Conservation (phyloP, 1,140 invertebrate species). For the Drosophila fuyamai region DNA sequence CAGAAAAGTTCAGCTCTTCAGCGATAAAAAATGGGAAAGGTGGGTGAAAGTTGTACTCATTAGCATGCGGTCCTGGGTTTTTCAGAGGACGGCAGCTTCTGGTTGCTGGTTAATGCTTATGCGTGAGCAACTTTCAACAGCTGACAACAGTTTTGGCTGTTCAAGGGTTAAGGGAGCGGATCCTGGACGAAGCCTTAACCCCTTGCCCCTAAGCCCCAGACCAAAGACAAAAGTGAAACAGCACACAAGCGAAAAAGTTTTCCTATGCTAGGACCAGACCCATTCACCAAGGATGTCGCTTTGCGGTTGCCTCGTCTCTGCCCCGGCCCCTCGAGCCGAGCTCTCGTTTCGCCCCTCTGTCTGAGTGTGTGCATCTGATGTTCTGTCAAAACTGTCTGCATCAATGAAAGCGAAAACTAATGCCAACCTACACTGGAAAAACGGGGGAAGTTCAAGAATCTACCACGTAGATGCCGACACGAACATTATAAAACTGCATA, state of each 20-base stretch:
- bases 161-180: conserved; percentile 25
- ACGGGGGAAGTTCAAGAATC: not conserved
- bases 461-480: too few species aligned
- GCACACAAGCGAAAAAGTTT: conserved; percentile 49
- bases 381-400: conserved; percentile 62
- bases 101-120: conserved; percentile 46
- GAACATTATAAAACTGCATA: too few species aligned
- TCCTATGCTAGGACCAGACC: conserved; percentile 39
- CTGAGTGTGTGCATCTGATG: conserved; percentile 44
- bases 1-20: conserved; percentile 62
- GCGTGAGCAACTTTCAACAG: conserved; percentile 67
- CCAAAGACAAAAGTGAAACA: conserved; percentile 48
- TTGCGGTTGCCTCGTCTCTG: conserved; percentile 38
- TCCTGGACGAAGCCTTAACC: conserved; percentile 23
- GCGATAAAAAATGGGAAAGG: conserved; percentile 41
- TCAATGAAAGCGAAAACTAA: conserved; percentile 59
- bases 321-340: not conserved
- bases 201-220: conserved; percentile 16
- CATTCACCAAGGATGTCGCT: conserved; percentile 52
- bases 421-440: conserved; percentile 20
- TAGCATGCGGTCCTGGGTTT: conserved; percentile 61
- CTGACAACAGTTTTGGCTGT: conserved; percentile 51
- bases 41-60: conserved; percentile 66
- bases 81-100: conserved; percentile 30
- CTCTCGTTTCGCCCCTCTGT: not conserved